Percentiles rank a stretch among this genome's conserved stretches.
phyloP scores from a whole-genome alignment of 2,113 vertebrate genomes.

The Willisornis vidua region DNA sequence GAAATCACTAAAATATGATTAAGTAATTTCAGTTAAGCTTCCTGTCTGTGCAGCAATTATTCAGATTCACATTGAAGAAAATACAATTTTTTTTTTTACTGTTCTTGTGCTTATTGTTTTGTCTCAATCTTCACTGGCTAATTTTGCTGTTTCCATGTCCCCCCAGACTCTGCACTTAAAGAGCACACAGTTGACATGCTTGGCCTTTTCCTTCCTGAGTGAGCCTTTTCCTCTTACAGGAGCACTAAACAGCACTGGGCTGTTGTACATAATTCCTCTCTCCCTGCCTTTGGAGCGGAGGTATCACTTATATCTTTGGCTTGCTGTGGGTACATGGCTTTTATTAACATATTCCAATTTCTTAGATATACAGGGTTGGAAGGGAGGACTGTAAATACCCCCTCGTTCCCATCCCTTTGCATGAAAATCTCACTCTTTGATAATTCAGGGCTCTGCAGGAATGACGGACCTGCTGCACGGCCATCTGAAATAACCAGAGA shows the following conservation, averaged over 20 bases:
- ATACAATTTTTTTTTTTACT: not conserved
- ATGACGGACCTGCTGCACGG: no score
- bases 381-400: no score
- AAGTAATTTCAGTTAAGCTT: not conserved
- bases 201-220: not conserved
- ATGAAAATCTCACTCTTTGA: no score
- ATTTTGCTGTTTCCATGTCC: not conserved
- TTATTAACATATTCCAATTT: not conserved
- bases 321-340: not conserved
- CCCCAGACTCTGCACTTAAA: not conserved
- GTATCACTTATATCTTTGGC: not conserved
- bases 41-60: not conserved
- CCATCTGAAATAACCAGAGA: no score
- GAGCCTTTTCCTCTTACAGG: not conserved
- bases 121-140: not conserved
- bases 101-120: not conserved
- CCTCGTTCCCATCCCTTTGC: no score
- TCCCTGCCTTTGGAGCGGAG: not conserved
- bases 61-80: not conserved
- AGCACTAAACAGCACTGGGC: not conserved
- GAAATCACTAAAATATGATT: not conserved
- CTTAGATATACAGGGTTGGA: no score
- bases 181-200: not conserved
- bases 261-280: not conserved
- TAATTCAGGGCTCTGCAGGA: no score